A percentile compares a stretch with the other conserved stretches of the same genome.
Evolutionary conservation across 2,113 vertebrate genomes (phyloP).

Genomic region (Megaleporinus macrocephalus): DNA sequence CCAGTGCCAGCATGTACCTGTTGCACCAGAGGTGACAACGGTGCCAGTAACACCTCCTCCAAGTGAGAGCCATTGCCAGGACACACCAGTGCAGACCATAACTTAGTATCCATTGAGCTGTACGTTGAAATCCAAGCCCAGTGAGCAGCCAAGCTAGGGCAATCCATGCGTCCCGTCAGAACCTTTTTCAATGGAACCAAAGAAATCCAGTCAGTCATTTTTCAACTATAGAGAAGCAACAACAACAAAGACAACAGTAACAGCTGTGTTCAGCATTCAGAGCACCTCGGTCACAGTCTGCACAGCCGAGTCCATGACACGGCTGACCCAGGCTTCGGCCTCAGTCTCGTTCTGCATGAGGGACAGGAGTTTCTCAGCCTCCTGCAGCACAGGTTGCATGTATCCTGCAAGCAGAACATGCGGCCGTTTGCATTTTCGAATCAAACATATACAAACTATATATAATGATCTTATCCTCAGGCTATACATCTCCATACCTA

Average conservation of each 20-base stretch:
- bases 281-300: conserved; percentile 63
- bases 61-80: conserved; percentile 51
- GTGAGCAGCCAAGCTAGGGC: conserved; percentile 57
- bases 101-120: conserved; percentile 49
- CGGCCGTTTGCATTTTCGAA: neutral
- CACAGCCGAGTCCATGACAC: conserved; percentile 50
- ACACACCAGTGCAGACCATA: conserved; percentile 66
- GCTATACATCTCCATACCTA: conserved; percentile 67
- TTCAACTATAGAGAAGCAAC: neutral
- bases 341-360: conserved; percentile 64
- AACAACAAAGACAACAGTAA: neutral
- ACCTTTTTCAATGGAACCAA: neutral
- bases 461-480: no score
- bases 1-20: conserved; percentile 62
- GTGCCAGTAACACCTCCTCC: conserved; percentile 41
- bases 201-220: neutral
- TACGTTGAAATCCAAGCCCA: conserved; percentile 68
- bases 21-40: conserved; percentile 58
- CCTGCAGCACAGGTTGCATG: conserved; percentile 53
- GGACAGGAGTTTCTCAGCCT: conserved; percentile 47
- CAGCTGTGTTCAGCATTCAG: neutral
- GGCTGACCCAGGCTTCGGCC: conserved; percentile 48
- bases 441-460: neutral
- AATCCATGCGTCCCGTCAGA: conserved; percentile 40
- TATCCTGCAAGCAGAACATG: conserved; percentile 60